phyloP scores from a whole-genome alignment of 2,113 vertebrate species.

The Sterrhoptilus dennistouni region DNA sequence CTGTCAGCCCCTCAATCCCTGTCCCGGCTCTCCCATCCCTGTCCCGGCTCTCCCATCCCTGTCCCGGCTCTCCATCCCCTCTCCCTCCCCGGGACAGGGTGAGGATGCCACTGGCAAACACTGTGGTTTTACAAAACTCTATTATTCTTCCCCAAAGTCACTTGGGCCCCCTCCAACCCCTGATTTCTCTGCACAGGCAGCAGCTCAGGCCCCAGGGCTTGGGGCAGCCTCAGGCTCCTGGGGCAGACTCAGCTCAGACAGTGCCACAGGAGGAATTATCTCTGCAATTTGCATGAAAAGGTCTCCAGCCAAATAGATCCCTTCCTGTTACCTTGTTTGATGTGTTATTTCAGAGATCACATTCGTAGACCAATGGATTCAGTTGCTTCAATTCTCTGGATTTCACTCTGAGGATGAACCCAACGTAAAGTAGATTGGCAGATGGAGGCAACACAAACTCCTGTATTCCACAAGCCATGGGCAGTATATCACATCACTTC shows the following conservation, averaged over 20 bases:
- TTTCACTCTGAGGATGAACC: neutral
- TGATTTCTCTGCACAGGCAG: neutral
- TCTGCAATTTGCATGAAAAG: neutral
- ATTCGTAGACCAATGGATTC: neutral
- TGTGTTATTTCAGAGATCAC: neutral
- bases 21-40: neutral
- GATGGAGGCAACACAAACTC: neutral
- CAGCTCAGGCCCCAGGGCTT: neutral
- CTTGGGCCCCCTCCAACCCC: neutral
- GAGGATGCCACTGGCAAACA: accelerated
- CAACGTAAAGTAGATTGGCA: neutral
- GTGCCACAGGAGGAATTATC: neutral
- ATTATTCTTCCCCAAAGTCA: neutral
- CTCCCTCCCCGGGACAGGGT: neutral
- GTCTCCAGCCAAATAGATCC: neutral
- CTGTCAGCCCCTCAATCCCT: too few species aligned
- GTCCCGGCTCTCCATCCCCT: neutral
- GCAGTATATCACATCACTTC: conserved; percentile 44
- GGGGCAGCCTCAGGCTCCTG: neutral
- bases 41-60: too few species aligned
- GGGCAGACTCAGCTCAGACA: neutral
- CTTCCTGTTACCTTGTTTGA: neutral
- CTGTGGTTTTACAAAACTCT: neutral
- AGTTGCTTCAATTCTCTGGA: neutral
- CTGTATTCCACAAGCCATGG: conserved; percentile 46